phyloP scores from a whole-genome alignment of 2,888 invertebrate species.

The Drosophila quinaria region DNA sequence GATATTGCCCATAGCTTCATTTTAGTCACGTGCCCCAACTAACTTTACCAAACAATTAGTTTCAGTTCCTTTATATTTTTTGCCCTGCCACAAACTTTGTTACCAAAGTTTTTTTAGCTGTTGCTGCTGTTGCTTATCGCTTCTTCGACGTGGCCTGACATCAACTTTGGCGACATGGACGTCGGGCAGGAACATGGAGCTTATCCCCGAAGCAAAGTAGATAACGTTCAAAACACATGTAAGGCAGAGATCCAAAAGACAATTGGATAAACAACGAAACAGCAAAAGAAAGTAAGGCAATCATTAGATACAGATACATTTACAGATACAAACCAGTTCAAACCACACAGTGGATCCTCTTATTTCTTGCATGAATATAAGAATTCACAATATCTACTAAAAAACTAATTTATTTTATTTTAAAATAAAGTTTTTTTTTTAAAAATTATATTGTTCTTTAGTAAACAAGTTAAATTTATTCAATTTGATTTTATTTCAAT shows the following conservation, averaged over 20 bases:
- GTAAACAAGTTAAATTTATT: too few relatives aligned
- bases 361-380: conserved; percentile 16
- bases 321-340: conserved; percentile 11
- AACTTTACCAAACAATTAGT: conserved; percentile 77
- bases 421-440: neutral
- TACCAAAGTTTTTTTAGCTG: conserved; percentile 46
- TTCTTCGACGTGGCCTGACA: conserved; percentile 39
- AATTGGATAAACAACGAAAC: conserved; percentile 46
- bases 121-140: conserved; percentile 58
- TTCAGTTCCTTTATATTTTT: conserved; percentile 45
- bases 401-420: too few relatives aligned
- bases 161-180: conserved; percentile 42
- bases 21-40: conserved; percentile 72
- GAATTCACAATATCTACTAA: neutral
- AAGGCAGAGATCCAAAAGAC: conserved; percentile 51
- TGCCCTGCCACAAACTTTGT: conserved; percentile 52
- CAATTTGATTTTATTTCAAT: too few relatives aligned
- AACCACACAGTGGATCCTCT: neutral
- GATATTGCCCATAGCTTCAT: conserved; percentile 60
- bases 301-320: conserved; percentile 13
- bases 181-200: conserved; percentile 45
- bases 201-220: conserved; percentile 48
- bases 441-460: too few relatives aligned
- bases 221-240: conserved; percentile 59
- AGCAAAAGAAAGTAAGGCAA: conserved; percentile 16